Evolutionary conservation across 1,140 invertebrate genomes (phyloP), one percentile per base, ranked within the genome.

Genomic region (Steinernema khuongi): DNA sequence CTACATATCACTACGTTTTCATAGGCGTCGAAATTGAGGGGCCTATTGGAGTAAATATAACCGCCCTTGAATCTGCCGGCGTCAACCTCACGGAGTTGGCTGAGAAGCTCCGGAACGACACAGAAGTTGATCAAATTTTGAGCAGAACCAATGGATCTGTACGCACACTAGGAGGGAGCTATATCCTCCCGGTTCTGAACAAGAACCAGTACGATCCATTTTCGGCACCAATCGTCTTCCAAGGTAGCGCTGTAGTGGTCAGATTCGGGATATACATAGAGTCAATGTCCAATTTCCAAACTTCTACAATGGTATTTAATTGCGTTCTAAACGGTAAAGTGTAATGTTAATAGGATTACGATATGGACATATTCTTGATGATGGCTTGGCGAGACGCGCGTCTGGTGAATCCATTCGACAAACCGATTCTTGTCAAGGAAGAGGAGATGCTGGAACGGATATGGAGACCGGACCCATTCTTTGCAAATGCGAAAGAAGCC

Each of bases 401-500:
- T 1, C 72, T 84, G 11, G 82, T 83, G 0, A 84, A 85, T 74
- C 78, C 77, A 14, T 84, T 81, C 67, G 81, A 77, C 68, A 85
- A 84, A 70, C 84, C 83, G 19, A 85, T 84, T 71, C 69, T 84
- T 14, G 84, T 84, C 1, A 84, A 84, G 76, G 70, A 74, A 30
- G 76, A 77, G 31, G 76, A 77, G 41, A 76, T 77, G 50, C 19
- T 77, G 66, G 76, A 77, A 41, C 74, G 75, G 70, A 71, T 77
- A 0, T 77, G 76, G 76, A 68, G 79, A 22, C 90, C 90, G 0
- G 90, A 91, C 80, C 88, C 90, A 1, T 91, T 90, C 81, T 90
- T 91, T 79, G 87, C 89, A 30, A 91, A 91, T 82, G 90, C 90
- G 29, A 91, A 90, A 83, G 86, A 89, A 73, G 90, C 89, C 0